phyloP scores from a whole-genome alignment of 2,797 vertebrate species.

The Echeneis naucrates region DNA sequence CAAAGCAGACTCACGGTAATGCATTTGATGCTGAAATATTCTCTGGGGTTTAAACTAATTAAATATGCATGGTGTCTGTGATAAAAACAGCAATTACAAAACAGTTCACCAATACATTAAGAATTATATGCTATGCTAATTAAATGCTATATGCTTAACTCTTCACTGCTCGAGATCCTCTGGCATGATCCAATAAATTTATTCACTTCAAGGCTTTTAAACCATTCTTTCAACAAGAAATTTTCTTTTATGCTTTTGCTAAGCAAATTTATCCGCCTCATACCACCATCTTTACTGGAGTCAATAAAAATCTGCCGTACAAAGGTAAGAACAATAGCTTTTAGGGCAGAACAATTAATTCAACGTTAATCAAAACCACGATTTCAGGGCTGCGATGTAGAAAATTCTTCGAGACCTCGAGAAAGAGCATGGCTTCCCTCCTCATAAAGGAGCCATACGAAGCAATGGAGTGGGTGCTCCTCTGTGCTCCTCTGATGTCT shows the following conservation, averaged over 20 bases:
- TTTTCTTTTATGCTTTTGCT: conserved; percentile 20
- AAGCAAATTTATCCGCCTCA: conserved; percentile 1
- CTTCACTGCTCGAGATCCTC: too few relatives aligned
- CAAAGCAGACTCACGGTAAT: conserved; percentile 39
- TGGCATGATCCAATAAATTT: neutral
- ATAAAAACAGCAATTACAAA: conserved; percentile 9
- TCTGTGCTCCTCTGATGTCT: too few relatives aligned
- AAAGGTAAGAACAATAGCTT: conserved; percentile 4
- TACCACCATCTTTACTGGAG: conserved; percentile 7
- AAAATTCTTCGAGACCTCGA: too few relatives aligned
- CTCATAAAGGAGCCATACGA: too few relatives aligned
- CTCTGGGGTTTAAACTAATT: conserved; percentile 17
- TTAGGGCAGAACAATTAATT: too few relatives aligned
- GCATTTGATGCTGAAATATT: conserved; percentile 20
- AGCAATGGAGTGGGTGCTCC: too few relatives aligned
- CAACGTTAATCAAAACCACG: too few relatives aligned
- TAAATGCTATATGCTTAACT: too few relatives aligned
- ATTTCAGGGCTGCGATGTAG: too few relatives aligned
- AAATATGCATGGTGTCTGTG: conserved; percentile 1
- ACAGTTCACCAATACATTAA: conserved; percentile 7
- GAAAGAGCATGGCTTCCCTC: too few relatives aligned
- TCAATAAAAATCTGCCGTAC: conserved; percentile 31
- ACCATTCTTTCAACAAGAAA: conserved; percentile 12
- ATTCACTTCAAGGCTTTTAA: conserved; percentile 1
- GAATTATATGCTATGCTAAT: too few relatives aligned